A percentile compares a stretch with the other conserved stretches of the same genome.
Evolutionary conservation across 2,888 invertebrate species (phyloP).

Genomic region (Cantharis lateralis): DNA sequence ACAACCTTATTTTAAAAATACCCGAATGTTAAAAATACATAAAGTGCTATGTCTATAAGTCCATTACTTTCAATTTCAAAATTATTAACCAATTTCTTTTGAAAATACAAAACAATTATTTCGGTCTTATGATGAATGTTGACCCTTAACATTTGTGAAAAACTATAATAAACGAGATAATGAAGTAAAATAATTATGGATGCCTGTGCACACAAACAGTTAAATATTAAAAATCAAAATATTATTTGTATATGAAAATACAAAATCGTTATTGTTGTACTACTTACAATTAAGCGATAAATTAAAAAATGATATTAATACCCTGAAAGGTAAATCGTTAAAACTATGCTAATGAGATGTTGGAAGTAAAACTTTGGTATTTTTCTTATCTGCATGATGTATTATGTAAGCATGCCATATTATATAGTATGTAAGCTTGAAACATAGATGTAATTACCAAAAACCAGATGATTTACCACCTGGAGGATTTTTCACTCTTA

Average conservation of each 20-base stretch:
- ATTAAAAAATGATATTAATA: slow-evolving; percentile 15
- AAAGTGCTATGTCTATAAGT: background rate
- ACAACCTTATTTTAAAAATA: slow-evolving; percentile 23
- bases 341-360: slow-evolving; percentile 23
- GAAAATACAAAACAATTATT: background rate
- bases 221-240: background rate
- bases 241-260: background rate
- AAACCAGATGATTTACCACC: slow-evolving; percentile 87
- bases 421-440: slow-evolving; percentile 2
- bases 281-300: background rate
- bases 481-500: slow-evolving; percentile 87
- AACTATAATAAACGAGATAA: background rate
- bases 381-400: slow-evolving; percentile 13
- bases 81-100: background rate
- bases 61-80: background rate
- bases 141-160: background rate
- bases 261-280: background rate
- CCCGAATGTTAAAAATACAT: background rate
- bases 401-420: slow-evolving; percentile 13
- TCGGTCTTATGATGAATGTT: background rate
- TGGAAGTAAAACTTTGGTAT: slow-evolving; percentile 31
- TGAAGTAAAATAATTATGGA: background rate
- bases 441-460: slow-evolving; percentile 65
- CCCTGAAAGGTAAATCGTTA: slow-evolving; percentile 2
- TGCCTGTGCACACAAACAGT: background rate